Evolutionary conservation across 2,888 invertebrate species (phyloP).

Genomic region (Erynnis tages): DNA sequence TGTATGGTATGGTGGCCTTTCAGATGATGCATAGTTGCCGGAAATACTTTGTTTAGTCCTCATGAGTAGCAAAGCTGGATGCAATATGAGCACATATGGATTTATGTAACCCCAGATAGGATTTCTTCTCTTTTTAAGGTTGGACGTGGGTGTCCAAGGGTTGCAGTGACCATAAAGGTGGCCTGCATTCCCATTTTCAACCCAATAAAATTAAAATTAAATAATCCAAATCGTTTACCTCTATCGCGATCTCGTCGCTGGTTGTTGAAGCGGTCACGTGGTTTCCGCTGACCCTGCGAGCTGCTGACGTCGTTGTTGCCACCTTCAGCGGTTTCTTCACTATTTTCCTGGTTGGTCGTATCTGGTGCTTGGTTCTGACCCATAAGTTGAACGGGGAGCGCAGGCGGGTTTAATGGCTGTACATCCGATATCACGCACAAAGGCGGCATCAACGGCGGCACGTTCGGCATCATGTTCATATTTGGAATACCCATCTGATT

Average conservation of each 20-base stretch:
- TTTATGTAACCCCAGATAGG: too few species aligned
- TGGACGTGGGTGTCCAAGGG: too few species aligned
- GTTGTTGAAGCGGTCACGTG: slow-evolving; percentile 15
- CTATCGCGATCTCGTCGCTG: slow-evolving; percentile 12
- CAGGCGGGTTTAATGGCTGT: slow-evolving; percentile 29
- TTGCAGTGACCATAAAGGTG: background rate
- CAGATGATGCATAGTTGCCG: too few species aligned
- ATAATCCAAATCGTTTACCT: slow-evolving; percentile 24
- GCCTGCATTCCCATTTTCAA: background rate
- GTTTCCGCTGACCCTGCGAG: slow-evolving; percentile 24
- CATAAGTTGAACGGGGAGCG: slow-evolving; percentile 32
- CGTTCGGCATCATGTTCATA: slow-evolving; percentile 29
- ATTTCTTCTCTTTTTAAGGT: too few species aligned
- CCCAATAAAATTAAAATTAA: background rate
- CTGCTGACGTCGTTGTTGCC: slow-evolving; percentile 28
- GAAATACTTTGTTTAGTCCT: too few species aligned
- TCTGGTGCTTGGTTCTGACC: slow-evolving; percentile 41
- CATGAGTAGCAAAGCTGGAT: too few species aligned
- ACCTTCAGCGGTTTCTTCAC: background rate
- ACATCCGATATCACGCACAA: slow-evolving; percentile 35
- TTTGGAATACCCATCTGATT: slow-evolving; percentile 27
- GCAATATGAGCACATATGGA: too few species aligned
- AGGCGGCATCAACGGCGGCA: slow-evolving; percentile 15
- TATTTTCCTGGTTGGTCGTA: slow-evolving; percentile 26
- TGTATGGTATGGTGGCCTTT: too few species aligned